phyloP scores from a whole-genome alignment of 2,797 vertebrate genomes.

The Hemibagrus guttatus region DNA sequence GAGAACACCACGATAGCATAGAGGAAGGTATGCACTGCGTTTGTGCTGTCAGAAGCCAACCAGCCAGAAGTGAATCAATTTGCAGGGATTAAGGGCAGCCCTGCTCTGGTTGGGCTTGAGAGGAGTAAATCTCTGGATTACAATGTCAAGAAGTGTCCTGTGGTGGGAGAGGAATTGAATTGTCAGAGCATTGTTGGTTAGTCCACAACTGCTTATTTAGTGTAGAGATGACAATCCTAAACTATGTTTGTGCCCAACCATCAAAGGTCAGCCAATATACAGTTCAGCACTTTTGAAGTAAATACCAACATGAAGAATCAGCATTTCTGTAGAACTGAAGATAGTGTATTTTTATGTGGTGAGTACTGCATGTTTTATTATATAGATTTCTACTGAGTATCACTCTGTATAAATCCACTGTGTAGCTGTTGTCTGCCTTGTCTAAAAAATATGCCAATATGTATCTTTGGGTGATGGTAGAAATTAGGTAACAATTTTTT shows the following conservation, averaged over 20 bases:
- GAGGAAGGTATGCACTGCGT: neutral
- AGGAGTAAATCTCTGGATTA: slow-evolving; percentile 81
- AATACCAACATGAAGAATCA: slow-evolving; percentile 3
- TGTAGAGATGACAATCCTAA: slow-evolving; percentile 62
- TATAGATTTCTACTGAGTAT: too few species aligned
- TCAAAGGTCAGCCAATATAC: slow-evolving; percentile 42
- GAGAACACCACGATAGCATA: neutral
- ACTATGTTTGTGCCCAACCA: slow-evolving; percentile 49
- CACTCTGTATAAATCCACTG: neutral
- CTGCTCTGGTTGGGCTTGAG: slow-evolving; percentile 66
- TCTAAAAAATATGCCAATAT: neutral
- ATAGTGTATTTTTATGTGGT: slow-evolving; percentile 53
- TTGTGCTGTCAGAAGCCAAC: slow-evolving; percentile 52
- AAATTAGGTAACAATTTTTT: neutral
- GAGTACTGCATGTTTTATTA: neutral
- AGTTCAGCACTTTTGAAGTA: slow-evolving; percentile 31
- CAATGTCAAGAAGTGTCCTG: slow-evolving; percentile 73
- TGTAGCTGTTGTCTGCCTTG: neutral
- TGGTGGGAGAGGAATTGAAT: slow-evolving; percentile 71
- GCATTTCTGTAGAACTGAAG: neutral
- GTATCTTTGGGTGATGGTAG: neutral
- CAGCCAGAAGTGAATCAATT: slow-evolving; percentile 74
- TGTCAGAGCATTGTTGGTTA: slow-evolving; percentile 59
- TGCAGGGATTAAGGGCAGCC: slow-evolving; percentile 77
- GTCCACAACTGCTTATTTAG: neutral